Percentiles rank a stretch among this genome's conserved stretches.
These are phyloP conservation scores for Cricetomys ansorgei DNA, from an alignment of 2,113 vertebrate genomes.

Conservation along the genomic window DNA sequence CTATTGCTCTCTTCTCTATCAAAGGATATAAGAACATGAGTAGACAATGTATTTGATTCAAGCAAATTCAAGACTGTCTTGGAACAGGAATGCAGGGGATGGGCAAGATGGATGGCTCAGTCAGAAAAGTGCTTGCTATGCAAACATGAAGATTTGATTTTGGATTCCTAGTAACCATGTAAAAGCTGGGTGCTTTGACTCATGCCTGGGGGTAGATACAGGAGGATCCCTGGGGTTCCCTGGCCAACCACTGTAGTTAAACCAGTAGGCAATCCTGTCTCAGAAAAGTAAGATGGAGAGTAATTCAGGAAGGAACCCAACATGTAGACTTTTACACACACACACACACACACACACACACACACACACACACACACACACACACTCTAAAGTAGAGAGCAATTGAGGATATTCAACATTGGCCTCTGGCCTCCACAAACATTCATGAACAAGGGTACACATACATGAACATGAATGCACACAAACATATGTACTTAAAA, in stretches of 20 bases:
- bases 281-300: neutral
- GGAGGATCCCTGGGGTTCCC: neutral
- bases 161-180: too few relatives aligned
- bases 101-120: neutral
- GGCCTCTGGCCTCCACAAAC: neutral
- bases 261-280: neutral
- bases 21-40: neutral
- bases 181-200: neutral
- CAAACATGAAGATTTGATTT: neutral
- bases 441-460: neutral
- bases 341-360: too few relatives aligned
- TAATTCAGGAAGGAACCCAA: neutral
- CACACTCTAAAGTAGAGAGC: neutral
- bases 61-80: neutral
- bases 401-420: neutral
- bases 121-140: neutral
- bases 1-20: neutral
- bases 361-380: neutral
- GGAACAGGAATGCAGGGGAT: neutral
- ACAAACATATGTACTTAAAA: neutral
- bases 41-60: neutral
- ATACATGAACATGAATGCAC: neutral
- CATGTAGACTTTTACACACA: too few relatives aligned
- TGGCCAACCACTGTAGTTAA: neutral
- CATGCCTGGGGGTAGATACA: neutral